These are phyloP conservation scores for Halictus quadricinctus DNA, from an alignment of 2,888 invertebrate species.

Conservation along the genomic window DNA sequence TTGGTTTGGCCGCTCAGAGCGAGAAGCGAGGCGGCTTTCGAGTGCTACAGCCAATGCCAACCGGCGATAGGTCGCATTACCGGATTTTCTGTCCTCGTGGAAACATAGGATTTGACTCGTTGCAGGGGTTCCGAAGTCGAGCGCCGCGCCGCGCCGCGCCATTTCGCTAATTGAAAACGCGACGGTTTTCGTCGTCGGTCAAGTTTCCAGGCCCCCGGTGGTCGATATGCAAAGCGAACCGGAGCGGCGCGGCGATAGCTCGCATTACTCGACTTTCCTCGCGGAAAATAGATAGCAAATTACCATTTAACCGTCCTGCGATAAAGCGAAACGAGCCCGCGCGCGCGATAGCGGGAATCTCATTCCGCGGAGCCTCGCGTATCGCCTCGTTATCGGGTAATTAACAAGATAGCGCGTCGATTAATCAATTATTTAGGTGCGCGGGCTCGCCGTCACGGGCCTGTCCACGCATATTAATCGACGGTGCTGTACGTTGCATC, in stretches of 20 bases:
- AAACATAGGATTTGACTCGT: not conserved
- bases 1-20: not conserved
- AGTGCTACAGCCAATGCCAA: too few relatives aligned
- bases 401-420: slow-evolving; percentile 68
- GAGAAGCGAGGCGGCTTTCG: too few relatives aligned
- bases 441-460: slow-evolving; percentile 16
- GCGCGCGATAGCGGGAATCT: slow-evolving; percentile 75
- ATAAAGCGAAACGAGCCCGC: slow-evolving; percentile 76
- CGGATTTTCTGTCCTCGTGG: not conserved
- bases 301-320: slow-evolving; percentile 75
- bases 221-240: slow-evolving; percentile 63
- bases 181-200: slow-evolving; percentile 16
- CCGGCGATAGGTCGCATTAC: too few relatives aligned
- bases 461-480: slow-evolving; percentile 29
- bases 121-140: not conserved
- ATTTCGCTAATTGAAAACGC: slow-evolving; percentile 15
- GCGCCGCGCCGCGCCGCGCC: too few relatives aligned
- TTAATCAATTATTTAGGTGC: slow-evolving; percentile 67
- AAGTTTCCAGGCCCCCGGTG: slow-evolving; percentile 45
- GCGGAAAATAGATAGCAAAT: slow-evolving; percentile 77
- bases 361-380: slow-evolving; percentile 60
- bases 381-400: slow-evolving; percentile 69
- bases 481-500: not conserved
- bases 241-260: slow-evolving; percentile 55
- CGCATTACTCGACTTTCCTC: slow-evolving; percentile 70